These are phyloP conservation scores for Sarotherodon lohbergeri DNA, from an alignment of 2,113 vertebrate species.

Conservation along the genomic window DNA sequence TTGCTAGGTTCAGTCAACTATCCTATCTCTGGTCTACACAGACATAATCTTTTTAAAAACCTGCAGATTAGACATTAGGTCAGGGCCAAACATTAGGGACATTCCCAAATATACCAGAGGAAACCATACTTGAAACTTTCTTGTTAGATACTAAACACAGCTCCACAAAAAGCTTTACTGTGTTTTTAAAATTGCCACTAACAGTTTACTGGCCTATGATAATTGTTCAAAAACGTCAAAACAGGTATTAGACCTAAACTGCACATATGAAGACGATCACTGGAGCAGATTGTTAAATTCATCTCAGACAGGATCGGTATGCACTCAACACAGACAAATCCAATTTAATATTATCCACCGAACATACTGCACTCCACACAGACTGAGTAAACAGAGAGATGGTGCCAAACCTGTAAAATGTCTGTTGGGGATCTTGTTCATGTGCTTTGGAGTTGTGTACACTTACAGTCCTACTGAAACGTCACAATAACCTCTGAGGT, in stretches of 20 bases:
- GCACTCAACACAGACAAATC: neutral
- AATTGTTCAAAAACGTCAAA: no score
- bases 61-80: neutral
- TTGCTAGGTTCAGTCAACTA: neutral
- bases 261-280: neutral
- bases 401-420: no score
- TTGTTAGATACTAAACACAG: neutral
- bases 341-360: neutral
- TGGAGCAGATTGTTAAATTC: neutral
- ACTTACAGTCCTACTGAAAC: no score
- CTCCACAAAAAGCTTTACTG: neutral
- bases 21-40: neutral
- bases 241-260: neutral
- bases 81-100: neutral
- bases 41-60: neutral
- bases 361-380: neutral
- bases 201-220: no score
- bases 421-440: no score
- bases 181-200: neutral
- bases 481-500: no score
- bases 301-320: neutral
- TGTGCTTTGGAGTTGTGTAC: no score
- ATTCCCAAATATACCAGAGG: no score
- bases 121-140: neutral
- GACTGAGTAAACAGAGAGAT: neutral